Percentiles rank a stretch among this genome's conserved stretches.
Evolutionary conservation across 2,113 vertebrate genomes (phyloP).

Genomic region (Grus americana): DNA sequence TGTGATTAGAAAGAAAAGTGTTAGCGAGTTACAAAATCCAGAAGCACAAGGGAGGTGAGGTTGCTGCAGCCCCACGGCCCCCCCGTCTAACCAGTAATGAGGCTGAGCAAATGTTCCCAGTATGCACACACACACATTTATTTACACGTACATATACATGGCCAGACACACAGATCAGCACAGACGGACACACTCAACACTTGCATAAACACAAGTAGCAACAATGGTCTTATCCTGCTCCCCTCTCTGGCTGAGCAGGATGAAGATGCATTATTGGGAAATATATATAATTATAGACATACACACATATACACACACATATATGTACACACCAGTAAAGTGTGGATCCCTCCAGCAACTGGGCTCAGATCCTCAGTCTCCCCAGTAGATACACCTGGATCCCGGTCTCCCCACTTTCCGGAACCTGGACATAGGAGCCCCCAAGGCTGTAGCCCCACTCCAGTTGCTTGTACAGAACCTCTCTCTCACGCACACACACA

Average conservation of each 20-base stretch:
- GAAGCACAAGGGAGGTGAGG: background rate
- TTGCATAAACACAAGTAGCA: background rate
- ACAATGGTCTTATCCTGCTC: background rate
- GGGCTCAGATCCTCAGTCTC: background rate
- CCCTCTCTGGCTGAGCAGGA: background rate
- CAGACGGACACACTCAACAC: background rate
- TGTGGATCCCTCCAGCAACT: background rate
- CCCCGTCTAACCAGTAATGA: background rate
- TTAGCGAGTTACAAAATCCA: background rate
- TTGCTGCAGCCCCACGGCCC: background rate
- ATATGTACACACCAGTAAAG: rapidly evolving
- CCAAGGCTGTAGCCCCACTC: background rate
- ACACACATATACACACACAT: rapidly evolving
- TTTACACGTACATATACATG: background rate
- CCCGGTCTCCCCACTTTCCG: background rate
- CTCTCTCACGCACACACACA: background rate
- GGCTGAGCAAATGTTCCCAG: background rate
- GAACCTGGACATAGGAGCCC: rapidly evolving
- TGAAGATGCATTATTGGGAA: background rate
- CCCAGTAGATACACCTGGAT: background rate
- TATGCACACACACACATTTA: background rate
- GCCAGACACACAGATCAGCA: background rate
- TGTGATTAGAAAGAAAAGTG: background rate
- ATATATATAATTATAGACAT: too few relatives aligned
- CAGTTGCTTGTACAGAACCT: background rate